Evolutionary conservation across 1,140 invertebrate genomes (phyloP), one percentile per base, ranked within the genome.

Genomic region (Penaeus indicus): DNA sequence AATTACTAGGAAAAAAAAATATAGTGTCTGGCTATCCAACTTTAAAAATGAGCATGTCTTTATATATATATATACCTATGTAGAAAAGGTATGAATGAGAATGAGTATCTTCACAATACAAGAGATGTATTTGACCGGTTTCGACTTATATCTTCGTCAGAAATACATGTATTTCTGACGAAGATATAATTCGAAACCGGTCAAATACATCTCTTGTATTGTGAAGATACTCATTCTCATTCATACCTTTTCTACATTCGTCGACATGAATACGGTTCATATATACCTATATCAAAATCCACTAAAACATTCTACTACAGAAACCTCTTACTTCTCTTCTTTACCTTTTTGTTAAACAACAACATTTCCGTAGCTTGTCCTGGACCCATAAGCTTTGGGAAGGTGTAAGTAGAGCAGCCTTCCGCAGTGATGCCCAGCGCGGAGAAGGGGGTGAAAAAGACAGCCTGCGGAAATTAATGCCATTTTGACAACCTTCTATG

Each of bases 401-500:
- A 98, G 61, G 95, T 96, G 91, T 95, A 96, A 19, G 96, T 95
- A 8, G 97, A 97, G 92, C 97, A 96, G n/a, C 95, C 97, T 94
- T 99, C 98, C 64, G 94, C 93, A 27, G 94, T 93, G 87, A 94
- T 93, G 19, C 94, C 94, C 22, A 95, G 91, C n/a, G 90, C 75
- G 47, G 93, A 93, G 90, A 95, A 95, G 67, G 94, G 94, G 32
- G 94, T 94, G 82, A 93, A 92, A 91, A 95, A 95, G 61, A 92
- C 93, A 21, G 94, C 94, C 93, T 93, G 83, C 54, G 25, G 32
- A 60, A 10, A 85, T 79, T 8, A 32, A 47, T 10, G 42, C n/a
- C 38, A 78, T 11, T 38, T 27, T 32, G 25, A 78, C 47, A 82
- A n/a, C 18, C 21, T 1, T 62, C 19, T 82, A 21, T 54, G 7